A percentile compares a stretch with the other conserved stretches of the same genome.
These are phyloP conservation scores for Hemaris fuciformis DNA, from an alignment of 2,888 invertebrate genomes.

Conservation along the genomic window DNA sequence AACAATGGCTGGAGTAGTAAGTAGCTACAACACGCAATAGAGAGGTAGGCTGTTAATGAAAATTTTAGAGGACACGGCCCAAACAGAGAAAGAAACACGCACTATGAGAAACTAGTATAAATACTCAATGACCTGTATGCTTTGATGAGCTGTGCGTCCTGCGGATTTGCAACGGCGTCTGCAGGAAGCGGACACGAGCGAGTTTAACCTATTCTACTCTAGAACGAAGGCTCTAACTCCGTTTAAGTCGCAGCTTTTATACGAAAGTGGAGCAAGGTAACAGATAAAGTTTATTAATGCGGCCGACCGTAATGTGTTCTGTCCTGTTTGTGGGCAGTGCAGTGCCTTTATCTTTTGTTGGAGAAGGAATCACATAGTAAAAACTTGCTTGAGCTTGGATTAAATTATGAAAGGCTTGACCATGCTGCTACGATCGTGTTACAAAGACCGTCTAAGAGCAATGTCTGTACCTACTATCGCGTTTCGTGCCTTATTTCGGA, in stretches of 20 bases:
- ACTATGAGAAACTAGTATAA: neutral
- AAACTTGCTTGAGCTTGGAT: too few species aligned
- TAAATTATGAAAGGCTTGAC: too few species aligned
- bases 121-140: neutral
- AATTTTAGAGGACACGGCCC: too few species aligned
- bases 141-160: neutral
- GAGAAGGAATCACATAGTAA: neutral
- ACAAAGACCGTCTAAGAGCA: too few species aligned
- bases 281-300: constrained; percentile 17
- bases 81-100: too few species aligned
- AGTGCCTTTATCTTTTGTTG: neutral
- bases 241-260: constrained; percentile 35
- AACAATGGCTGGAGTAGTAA: too few species aligned
- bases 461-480: too few species aligned
- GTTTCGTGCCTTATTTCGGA: too few species aligned
- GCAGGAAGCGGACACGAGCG: constrained; percentile 27
- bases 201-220: constrained; percentile 62
- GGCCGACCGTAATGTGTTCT: neutral
- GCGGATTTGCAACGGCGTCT: constrained; percentile 26
- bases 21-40: too few species aligned
- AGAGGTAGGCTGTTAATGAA: too few species aligned
- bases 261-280: constrained; percentile 39
- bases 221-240: constrained; percentile 34
- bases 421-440: too few species aligned
- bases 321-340: neutral